phyloP scores from a whole-genome alignment of 2,888 invertebrate genomes.

The Malacosoma neustria region DNA sequence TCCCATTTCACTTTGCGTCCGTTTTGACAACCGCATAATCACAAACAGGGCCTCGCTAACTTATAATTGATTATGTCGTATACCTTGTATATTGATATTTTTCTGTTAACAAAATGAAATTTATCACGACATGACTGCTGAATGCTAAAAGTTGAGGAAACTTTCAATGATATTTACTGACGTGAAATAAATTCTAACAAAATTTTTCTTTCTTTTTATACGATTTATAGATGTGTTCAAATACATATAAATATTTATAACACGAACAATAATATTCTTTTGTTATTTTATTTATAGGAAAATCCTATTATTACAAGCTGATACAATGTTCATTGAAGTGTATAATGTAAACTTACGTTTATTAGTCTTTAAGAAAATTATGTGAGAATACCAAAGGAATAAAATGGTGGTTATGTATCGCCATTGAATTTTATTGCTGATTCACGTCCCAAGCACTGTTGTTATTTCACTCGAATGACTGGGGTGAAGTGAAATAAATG shows the following conservation, averaged over 20 bases:
- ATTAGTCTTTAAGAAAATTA: neutral
- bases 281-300: no score
- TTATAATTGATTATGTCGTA: conserved; percentile 14
- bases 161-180: neutral
- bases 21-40: conserved; percentile 23
- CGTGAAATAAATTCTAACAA: neutral
- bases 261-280: no score
- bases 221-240: no score
- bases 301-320: no score
- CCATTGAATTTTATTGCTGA: conserved; percentile 59
- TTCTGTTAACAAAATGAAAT: neutral
- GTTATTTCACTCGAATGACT: conserved; percentile 63
- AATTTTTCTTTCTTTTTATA: no score
- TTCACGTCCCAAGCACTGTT: conserved; percentile 54
- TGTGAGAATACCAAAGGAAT: neutral
- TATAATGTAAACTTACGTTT: no score
- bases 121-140: neutral
- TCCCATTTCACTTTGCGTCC: conserved; percentile 21
- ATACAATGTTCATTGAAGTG: no score
- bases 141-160: neutral
- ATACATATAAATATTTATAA: no score
- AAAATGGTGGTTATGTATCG: conserved; percentile 24
- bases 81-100: neutral
- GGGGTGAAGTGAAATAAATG: conserved; percentile 68
- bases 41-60: conserved; percentile 8